phyloP scores from a whole-genome alignment of 2,113 vertebrate genomes.

The Riparia riparia region DNA sequence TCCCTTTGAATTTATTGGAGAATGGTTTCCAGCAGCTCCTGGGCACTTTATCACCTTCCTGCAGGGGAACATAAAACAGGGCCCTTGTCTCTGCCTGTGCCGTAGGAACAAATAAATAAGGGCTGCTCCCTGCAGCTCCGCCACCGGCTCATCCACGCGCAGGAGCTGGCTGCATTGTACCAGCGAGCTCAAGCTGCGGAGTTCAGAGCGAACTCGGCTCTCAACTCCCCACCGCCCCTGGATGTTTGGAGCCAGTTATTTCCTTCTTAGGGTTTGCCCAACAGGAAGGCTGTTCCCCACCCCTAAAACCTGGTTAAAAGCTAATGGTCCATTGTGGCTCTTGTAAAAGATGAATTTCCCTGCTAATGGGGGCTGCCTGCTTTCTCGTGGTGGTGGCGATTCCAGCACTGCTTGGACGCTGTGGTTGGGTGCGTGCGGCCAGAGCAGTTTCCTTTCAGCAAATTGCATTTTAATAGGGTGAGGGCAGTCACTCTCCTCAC shows the following conservation, averaged over 20 bases:
- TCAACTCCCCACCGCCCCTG: neutral
- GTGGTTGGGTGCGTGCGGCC: accelerated
- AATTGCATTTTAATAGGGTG: neutral
- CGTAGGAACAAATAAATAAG: constrained; percentile 39
- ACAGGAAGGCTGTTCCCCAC: constrained; percentile 21
- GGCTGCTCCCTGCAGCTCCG: constrained; percentile 28
- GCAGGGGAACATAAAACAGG: constrained; percentile 34
- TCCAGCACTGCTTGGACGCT: accelerated
- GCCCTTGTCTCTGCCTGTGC: neutral
- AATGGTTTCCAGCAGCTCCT: neutral
- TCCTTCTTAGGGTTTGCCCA: constrained; percentile 5
- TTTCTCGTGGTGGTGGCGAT: accelerated
- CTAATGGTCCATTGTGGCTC: neutral
- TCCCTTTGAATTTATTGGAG: constrained; percentile 21
- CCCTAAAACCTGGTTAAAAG: neutral
- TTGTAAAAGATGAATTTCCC: neutral
- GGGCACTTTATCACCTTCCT: constrained; percentile 51
- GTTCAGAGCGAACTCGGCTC: neutral
- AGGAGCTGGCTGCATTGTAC: neutral
- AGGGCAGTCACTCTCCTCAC: accelerated
- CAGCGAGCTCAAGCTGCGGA: neutral
- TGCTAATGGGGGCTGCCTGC: neutral
- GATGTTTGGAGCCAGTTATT: constrained; percentile 29
- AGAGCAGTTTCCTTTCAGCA: neutral
- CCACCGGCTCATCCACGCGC: neutral